Evolutionary conservation across 2,888 invertebrate genomes (phyloP), one percentile per base, ranked within the genome.

Genomic region (Brachylomia viminalis): DNA sequence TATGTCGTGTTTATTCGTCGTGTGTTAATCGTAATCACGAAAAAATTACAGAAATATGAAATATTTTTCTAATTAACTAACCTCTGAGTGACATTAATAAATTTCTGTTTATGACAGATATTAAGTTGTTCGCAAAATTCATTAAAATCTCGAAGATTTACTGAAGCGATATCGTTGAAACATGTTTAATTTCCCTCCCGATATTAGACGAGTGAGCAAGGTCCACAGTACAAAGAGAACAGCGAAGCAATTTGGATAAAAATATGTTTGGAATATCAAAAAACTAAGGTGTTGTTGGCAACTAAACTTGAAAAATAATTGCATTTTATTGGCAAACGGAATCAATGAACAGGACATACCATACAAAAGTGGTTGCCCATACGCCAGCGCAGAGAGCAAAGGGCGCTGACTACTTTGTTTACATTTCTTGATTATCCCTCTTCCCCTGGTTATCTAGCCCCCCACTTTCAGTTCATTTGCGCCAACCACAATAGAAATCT

Each of bases 91-190:
- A 80, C 81, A 82, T 84, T 65, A 83, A 80, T 75, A 86, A 84
- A 80, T 80, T 83, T 83, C 80, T 84, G 84, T 85, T 86, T 78
- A 77, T 78, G 73, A 79, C 84, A 73, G 70, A 72, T 70, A 84
- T 84, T 76, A 83, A 83, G 80, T 83, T 84, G 86, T 87, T 78
- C 77, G 71, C 75, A 72, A 88, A 88, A 86, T 89, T 88, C 82
- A 89, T 89, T 89, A 89, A 89, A 89, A 89, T 87, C 86, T 80
- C 75, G 54, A 83, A 87, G 86, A 87, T 87, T 86, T 85, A 87
- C 84, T 75, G 80, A 61, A 78, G 84, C 78, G 85, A 83, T 86
- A 85, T 82, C 72, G 69, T 72, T 84, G 82, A 85, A 88, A 84
- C 84, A 87, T 88, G 86, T 87, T 85, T 84, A 84, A 88, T 89